Conservation (phyloP, 2,888 invertebrate genomes). For the Celastrina argiolus region DNA sequence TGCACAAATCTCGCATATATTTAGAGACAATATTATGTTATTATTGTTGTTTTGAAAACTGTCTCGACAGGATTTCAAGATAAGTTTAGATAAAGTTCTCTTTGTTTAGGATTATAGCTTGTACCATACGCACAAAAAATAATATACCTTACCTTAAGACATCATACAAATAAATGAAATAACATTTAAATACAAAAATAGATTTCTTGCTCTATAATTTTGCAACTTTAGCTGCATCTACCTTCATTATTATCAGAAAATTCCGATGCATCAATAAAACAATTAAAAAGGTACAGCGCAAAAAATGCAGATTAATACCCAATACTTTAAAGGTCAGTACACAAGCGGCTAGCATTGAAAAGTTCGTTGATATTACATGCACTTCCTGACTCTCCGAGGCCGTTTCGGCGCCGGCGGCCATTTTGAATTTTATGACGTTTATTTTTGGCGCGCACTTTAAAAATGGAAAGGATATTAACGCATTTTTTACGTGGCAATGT, state of each 20-base stretch:
- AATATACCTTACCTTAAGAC: too few species aligned
- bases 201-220: neutral
- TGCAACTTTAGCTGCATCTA: neutral
- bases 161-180: too few species aligned
- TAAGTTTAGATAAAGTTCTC: too few species aligned
- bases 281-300: neutral
- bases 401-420: constrained; percentile 55
- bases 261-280: constrained; percentile 21
- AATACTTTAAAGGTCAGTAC: constrained; percentile 40
- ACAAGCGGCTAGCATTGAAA: constrained; percentile 71
- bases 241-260: neutral
- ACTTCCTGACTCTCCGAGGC: constrained; percentile 70
- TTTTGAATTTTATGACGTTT: constrained; percentile 72
- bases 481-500: constrained; percentile 28
- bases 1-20: too few species aligned
- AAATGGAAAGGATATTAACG: constrained; percentile 34
- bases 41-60: too few species aligned
- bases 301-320: constrained; percentile 25
- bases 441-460: constrained; percentile 67
- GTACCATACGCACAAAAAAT: too few species aligned
- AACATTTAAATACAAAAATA: neutral
- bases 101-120: too few species aligned
- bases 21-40: too few species aligned
- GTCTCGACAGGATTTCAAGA: too few species aligned
- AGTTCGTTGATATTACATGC: constrained; percentile 75